These are phyloP conservation scores for Drosophila insularis DNA, from an alignment of 1,140 invertebrate species.

Conservation along the genomic window DNA sequence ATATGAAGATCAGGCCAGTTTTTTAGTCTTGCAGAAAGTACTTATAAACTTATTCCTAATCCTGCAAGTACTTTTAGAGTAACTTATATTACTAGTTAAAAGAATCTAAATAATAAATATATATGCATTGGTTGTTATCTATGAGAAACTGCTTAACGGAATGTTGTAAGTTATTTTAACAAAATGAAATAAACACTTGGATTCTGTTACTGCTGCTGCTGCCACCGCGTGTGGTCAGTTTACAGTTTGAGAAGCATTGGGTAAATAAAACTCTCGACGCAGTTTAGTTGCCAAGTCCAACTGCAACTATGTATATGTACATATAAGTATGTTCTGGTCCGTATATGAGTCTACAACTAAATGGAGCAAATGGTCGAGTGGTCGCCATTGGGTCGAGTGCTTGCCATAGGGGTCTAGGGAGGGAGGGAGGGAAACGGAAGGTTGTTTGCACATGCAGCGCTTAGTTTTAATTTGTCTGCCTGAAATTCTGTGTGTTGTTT, in stretches of 20 bases:
- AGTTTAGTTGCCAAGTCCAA: conserved; percentile 33
- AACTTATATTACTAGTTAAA: too few relatives aligned
- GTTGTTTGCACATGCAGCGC: conserved; percentile 73
- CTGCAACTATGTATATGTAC: conserved; percentile 11
- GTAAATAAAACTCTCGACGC: conserved; percentile 60
- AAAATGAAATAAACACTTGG: conserved; percentile 40
- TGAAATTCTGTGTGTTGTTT: conserved; percentile 48
- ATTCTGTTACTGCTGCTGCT: conserved; percentile 13
- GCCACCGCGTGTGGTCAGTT: conserved; percentile 37
- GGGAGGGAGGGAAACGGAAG: conserved; percentile 7
- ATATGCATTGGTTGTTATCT: background rate
- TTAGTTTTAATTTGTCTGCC: conserved; percentile 79
- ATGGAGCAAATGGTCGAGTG: conserved; percentile 79
- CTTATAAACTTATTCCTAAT: too few relatives aligned
- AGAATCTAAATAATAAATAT: too few relatives aligned
- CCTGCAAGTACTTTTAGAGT: background rate
- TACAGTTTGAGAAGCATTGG: conserved; percentile 65
- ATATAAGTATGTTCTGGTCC: conserved; percentile 6
- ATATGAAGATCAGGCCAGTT: background rate
- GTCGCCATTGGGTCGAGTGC: conserved; percentile 72
- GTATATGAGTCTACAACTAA: conserved; percentile 48
- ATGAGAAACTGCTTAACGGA: background rate
- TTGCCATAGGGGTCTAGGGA: conserved; percentile 1
- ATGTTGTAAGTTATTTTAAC: background rate
- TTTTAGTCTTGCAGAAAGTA: background rate